A percentile compares a stretch with the other conserved stretches of the same genome.
phyloP scores from a whole-genome alignment of 2,797 vertebrate genomes.

The Xenentodon cancila region DNA sequence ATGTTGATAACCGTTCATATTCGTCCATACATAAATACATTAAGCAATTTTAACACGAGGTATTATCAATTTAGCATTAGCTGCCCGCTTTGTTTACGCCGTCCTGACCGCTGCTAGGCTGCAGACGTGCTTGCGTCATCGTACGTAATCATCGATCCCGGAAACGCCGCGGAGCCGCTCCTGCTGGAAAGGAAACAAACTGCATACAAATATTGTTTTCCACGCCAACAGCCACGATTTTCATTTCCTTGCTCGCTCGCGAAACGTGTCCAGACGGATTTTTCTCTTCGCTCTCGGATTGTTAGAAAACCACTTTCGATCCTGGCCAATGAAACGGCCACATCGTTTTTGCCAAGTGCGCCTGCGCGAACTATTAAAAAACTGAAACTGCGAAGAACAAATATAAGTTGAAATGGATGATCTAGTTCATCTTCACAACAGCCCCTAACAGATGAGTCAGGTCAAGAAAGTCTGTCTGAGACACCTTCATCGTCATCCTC shows the following conservation, averaged over 20 bases:
- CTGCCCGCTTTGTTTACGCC: slow-evolving; percentile 67
- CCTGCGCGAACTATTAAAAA: no score
- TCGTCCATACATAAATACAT: fast-evolving
- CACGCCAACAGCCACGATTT: no score
- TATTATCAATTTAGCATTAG: slow-evolving; percentile 29
- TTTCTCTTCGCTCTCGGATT: no score
- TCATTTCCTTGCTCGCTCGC: no score
- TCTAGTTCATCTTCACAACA: slow-evolving; percentile 15
- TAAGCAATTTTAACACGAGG: not conserved
- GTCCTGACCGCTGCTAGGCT: slow-evolving; percentile 73
- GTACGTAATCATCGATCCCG: not conserved
- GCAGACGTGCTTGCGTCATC: slow-evolving; percentile 59
- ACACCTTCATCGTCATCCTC: not conserved
- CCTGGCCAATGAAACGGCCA: no score
- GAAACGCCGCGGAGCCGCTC: no score
- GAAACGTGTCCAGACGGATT: no score
- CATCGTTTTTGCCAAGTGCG: no score
- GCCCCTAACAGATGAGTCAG: slow-evolving; percentile 14
- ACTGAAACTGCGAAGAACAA: no score
- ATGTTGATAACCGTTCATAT: fast-evolving
- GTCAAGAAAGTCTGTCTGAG: not conserved
- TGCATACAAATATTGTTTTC: no score
- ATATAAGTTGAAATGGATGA: slow-evolving; percentile 20
- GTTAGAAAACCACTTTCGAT: no score
- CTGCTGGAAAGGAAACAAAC: no score